Evolutionary conservation across 2,888 invertebrate species (phyloP), one percentile per base, ranked within the genome.

Genomic region (Drosophila austrosaltans): DNA sequence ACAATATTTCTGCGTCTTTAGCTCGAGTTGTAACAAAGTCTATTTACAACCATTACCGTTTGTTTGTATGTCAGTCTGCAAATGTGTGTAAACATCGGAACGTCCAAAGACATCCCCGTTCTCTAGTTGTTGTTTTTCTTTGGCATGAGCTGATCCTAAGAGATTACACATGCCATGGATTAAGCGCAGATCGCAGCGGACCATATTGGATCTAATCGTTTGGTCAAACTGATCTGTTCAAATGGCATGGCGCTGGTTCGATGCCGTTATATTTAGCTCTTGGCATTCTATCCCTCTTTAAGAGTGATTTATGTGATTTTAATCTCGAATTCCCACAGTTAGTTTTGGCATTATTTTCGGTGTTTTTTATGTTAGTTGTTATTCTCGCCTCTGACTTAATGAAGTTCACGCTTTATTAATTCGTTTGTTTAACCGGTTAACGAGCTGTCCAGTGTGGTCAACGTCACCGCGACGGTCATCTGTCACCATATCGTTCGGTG

Each of bases 81-180:
- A 36, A 8, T 8, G 36, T 36, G 8, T 36, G 2, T 10, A 36
- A 36, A 8, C 8, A 8, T 36, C 36, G 36, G 8, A 2, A 8
- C 10, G 36, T 36, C 8, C 36, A 36, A 36, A 36, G 36, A 8
- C 8, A 10, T 1, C 10, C 10, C 36, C 36, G 36, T 8, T 36
- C 8, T 10, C 1, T 36, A 36, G 10, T 36, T 36, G 1, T 36
- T 36, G 36, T 66, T 80, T 75, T 25, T 74, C 72, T 77, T 69
- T 40, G 57, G 39, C n/a, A 30, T 6, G 48, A 64, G 57, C 56
- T 58, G 65, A 72, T 72, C 69, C 79, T 72, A 82, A 85, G 83
- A 82, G 84, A 64, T 72, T 85, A 85, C 84, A 85, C 86, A 87
- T 82, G 84, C 83, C 83, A 61, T 78, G 86, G 87, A 85, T 85